Conservation (phyloP, 2,113 vertebrate genomes). For the Lanius ludovicianus region DNA sequence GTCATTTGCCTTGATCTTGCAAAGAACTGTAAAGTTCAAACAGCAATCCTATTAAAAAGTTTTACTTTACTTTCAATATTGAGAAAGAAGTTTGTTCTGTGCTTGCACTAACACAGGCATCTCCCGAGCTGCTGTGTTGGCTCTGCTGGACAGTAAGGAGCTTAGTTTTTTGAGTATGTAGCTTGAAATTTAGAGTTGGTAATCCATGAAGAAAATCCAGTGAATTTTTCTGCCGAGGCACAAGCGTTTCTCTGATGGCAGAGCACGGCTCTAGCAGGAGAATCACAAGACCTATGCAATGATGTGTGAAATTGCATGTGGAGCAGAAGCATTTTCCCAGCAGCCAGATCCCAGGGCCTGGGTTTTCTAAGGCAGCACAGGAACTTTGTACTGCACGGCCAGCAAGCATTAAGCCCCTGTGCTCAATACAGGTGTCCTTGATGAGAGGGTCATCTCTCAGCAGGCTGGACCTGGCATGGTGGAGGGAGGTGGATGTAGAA, state of each 20-base stretch:
- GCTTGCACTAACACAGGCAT: neutral
- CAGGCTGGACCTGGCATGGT: neutral
- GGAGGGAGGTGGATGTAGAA: neutral
- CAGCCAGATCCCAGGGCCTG: neutral
- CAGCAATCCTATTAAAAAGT: slow-evolving; percentile 54
- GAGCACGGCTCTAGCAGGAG: neutral
- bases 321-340: slow-evolving; percentile 48
- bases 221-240: neutral
- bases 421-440: neutral
- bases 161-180: neutral
- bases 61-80: slow-evolving; percentile 42
- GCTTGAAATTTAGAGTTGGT: slow-evolving; percentile 6
- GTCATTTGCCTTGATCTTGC: slow-evolving; percentile 53
- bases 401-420: neutral
- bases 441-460: neutral
- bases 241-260: neutral
- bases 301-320: slow-evolving; percentile 10
- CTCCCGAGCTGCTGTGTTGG: neutral
- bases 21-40: slow-evolving; percentile 41
- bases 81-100: slow-evolving; percentile 10
- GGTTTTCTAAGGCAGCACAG: neutral
- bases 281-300: slow-evolving; percentile 9
- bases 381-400: neutral
- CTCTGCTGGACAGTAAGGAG: slow-evolving; percentile 7
- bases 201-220: slow-evolving; percentile 28